Evolutionary conservation across 2,888 invertebrate genomes (phyloP), one percentile per base, ranked within the genome.

Genomic region (Idaea biselata): DNA sequence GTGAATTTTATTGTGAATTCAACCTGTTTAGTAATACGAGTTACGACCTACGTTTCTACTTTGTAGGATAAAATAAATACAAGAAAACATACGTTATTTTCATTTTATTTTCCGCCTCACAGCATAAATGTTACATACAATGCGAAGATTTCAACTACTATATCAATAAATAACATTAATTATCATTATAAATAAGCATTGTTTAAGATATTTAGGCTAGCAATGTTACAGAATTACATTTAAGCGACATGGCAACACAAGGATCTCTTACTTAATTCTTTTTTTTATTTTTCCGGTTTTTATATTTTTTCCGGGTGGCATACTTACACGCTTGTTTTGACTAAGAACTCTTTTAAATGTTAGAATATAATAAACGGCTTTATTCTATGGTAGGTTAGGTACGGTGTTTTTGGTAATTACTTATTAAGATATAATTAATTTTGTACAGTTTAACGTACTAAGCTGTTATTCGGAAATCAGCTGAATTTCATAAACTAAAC

Each of bases 161-260:
- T 89, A 88, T 88, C 87, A 87, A 84, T 91, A 88, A 89, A 87
- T 89, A 91, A 91, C 90, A 89, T 90, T 87, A 88, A 90, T 44
- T 87, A 85, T 86, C 82, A 85, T 84, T 72, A 68, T 83, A 88
- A 86, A 81, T 82, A 89, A 89, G 88, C 88, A 84, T 82, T 67
- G 76, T 80, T 78, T 75, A 66, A 71, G 64, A 73, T 73, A 76
- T 58, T 79, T 87, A 88, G 72, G 81, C 87, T 89, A 89, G 87
- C 84, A 85, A 86, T 79, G 83, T 82, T 87, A 86, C 85, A 83
- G 79, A 83, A 81, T 80, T 82, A 82, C 82, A 81, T 76, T 73
- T 73, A 84, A 82, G 83, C 86, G 75, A 83, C 76, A 83, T 84
- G 83, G 84, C 76, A 80, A 80, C 77, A 77, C 72, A 75, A 44